Evolutionary conservation across 2,113 vertebrate genomes (phyloP).

Genomic region (Rhinoptilus africanus): DNA sequence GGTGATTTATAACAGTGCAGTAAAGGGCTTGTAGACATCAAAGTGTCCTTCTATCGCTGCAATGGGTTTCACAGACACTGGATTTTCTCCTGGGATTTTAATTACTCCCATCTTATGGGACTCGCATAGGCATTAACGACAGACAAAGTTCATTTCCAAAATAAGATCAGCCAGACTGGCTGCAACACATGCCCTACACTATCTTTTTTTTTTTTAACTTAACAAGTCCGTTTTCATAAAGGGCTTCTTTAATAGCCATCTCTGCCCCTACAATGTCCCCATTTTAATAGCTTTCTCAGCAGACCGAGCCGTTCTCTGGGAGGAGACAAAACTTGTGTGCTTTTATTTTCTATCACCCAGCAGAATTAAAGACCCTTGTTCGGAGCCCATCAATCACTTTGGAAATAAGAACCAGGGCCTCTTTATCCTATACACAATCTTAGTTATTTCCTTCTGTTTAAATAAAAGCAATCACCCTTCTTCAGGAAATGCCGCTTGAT

Average conservation of each 20-base stretch:
- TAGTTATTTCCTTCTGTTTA: background rate
- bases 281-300: background rate
- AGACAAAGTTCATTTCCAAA: background rate
- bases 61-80: background rate
- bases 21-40: background rate
- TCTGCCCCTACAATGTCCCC: background rate
- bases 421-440: background rate
- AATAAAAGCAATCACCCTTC: background rate
- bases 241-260: background rate
- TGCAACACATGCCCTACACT: accelerated
- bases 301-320: background rate
- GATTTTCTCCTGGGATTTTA: background rate
- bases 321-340: background rate
- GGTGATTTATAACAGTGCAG: accelerated
- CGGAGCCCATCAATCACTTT: background rate
- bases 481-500: background rate
- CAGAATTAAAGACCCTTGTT: background rate
- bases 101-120: background rate
- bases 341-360: background rate
- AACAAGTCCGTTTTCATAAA: background rate
- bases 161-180: background rate
- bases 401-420: background rate
- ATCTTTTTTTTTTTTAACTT: background rate
- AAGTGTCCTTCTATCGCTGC: accelerated
- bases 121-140: accelerated